A percentile compares a stretch with the other conserved stretches of the same genome.
Conservation (phyloP, 2,888 invertebrate species). For the Drosophila atripex region DNA sequence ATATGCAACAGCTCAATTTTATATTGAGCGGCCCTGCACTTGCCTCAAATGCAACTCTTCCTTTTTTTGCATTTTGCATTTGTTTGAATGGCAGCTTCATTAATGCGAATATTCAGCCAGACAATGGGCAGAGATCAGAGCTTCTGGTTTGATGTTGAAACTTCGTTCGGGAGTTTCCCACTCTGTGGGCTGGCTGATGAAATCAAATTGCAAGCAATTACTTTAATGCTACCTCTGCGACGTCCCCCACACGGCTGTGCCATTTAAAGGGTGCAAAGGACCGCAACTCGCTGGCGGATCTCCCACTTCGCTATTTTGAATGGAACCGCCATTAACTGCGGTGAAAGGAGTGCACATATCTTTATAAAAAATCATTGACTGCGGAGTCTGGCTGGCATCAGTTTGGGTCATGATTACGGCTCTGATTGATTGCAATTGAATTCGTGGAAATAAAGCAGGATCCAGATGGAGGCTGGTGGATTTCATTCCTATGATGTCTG, state of each 20-base stretch:
- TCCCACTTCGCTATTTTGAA: conserved; percentile 30
- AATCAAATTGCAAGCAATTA: conserved; percentile 72
- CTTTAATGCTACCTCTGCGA: conserved; percentile 53
- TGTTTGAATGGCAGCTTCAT: conserved; percentile 77
- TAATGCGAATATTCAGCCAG: conserved; percentile 62
- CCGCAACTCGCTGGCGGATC: conserved; percentile 54
- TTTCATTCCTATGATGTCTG: conserved; percentile 17
- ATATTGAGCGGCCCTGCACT: conserved; percentile 34
- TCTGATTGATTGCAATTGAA: conserved; percentile 43
- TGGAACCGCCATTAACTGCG: conserved; percentile 53
- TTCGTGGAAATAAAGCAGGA: conserved; percentile 14
- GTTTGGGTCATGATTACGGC: conserved; percentile 24
- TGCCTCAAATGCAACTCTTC: conserved; percentile 27
- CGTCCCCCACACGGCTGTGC: conserved; percentile 2
- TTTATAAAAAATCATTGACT: conserved; percentile 15
- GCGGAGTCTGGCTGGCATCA: not conserved
- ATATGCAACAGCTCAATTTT: conserved; percentile 74
- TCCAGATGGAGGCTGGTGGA: not conserved
- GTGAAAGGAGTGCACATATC: conserved; percentile 31
- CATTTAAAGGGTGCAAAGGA: conserved; percentile 35
- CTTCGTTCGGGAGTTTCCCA: conserved; percentile 12
- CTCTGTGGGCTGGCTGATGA: conserved; percentile 25
- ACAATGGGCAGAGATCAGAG: conserved; percentile 25
- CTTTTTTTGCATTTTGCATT: conserved; percentile 25
- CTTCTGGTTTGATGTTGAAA: conserved; percentile 16